Conservation (phyloP, 1,140 invertebrate species). For the Caenorhabditis inopinata region DNA sequence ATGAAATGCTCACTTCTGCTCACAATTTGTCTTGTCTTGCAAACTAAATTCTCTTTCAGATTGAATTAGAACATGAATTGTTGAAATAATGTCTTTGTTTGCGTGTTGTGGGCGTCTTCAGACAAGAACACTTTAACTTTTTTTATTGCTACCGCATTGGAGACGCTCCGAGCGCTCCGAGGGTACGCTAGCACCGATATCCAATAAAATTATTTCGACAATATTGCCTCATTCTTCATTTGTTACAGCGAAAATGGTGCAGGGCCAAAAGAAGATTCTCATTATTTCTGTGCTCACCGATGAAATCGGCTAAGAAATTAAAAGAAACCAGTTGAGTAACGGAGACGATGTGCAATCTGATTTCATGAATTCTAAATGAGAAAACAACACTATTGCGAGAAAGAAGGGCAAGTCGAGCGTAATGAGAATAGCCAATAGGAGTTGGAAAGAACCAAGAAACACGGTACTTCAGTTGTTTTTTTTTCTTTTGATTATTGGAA, state of each 20-base stretch:
- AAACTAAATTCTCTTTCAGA: too few species aligned
- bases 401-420: not conserved
- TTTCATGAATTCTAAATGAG: conserved; percentile 23
- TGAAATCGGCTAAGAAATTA: conserved; percentile 10
- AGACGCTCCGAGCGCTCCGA: too few species aligned
- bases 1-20: too few species aligned
- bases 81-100: too few species aligned
- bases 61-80: too few species aligned
- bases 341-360: conserved; percentile 24
- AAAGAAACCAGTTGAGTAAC: not conserved
- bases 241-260: not conserved
- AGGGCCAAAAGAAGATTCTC: not conserved
- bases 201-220: not conserved
- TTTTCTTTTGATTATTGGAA: not conserved
- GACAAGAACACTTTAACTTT: too few species aligned
- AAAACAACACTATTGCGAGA: not conserved
- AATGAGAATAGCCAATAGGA: not conserved
- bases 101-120: too few species aligned
- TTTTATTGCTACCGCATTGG: too few species aligned
- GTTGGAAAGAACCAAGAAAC: not conserved
- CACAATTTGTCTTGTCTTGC: too few species aligned
- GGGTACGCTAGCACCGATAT: too few species aligned
- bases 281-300: conserved; percentile 22
- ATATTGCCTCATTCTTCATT: not conserved
- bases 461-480: not conserved